phyloP scores from a whole-genome alignment of 2,888 invertebrate species.

The Eristalis pertinax region DNA sequence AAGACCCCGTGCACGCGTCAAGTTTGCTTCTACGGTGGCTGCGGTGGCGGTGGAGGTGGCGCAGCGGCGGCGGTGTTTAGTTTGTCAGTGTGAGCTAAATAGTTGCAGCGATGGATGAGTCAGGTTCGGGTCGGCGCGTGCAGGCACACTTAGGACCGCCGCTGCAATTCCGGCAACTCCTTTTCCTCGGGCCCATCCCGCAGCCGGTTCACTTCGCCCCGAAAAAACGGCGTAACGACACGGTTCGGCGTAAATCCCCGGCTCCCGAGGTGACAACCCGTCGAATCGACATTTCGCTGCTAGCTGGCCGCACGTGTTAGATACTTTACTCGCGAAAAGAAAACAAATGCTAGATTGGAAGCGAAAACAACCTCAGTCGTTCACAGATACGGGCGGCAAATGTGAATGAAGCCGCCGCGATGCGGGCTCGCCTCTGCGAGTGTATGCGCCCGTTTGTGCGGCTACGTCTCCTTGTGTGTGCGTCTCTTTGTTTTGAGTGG shows the following conservation, averaged over 20 bases:
- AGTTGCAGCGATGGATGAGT: not conserved
- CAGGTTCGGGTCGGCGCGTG: slow-evolving; percentile 39
- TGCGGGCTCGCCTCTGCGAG: not conserved
- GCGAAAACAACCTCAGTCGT: not conserved
- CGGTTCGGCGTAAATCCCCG: not conserved
- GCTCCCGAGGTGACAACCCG: slow-evolving; percentile 33
- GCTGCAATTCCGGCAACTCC: not conserved
- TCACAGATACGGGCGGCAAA: slow-evolving; percentile 28
- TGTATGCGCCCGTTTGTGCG: slow-evolving; percentile 2
- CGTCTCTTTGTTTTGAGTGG: slow-evolving; percentile 17
- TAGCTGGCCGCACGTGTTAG: slow-evolving; percentile 62
- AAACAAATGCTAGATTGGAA: slow-evolving; percentile 16
- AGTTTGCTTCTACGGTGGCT: slow-evolving; percentile 2
- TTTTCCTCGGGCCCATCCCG: not conserved
- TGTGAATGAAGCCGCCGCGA: slow-evolving; percentile 21
- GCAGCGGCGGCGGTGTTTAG: not conserved
- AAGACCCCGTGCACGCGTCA: slow-evolving; percentile 13
- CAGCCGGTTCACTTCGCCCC: not conserved
- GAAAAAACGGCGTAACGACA: not conserved
- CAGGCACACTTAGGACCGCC: slow-evolving; percentile 32
- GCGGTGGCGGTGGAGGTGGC: not conserved
- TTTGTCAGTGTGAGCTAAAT: not conserved
- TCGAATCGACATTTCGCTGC: slow-evolving; percentile 19
- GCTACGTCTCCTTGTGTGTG: not conserved
- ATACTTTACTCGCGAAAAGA: slow-evolving; percentile 37